Base-by-base conservation (phyloP, 2,888 invertebrate species). In the Drosophila austrosaltans region DNA sequence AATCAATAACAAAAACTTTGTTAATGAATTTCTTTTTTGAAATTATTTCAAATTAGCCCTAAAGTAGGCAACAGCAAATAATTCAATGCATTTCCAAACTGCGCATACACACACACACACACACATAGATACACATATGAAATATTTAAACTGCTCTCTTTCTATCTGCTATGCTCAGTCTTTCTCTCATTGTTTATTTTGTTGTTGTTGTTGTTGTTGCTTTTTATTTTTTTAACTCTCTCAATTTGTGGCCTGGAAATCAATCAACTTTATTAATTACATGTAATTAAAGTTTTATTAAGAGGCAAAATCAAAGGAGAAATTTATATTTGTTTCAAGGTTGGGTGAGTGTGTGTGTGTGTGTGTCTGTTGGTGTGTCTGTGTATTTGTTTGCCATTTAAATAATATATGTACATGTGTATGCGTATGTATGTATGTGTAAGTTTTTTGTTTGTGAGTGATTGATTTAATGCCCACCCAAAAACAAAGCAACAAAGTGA, bases 281-380 rank as follows among this genome's bases (percentile, higher is more conserved):
- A 82, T 72, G 79, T 87, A 82, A 82, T 82, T 82, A 87, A 82
- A 84, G 77, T 84, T 82, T 81, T 81, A 82, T 82, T 87, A 87
- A 82, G 70, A 86, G 79, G 58, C 56, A 61, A 44, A 73, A 42
- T 48, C 1, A 54, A 57, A 62, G 68, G 42, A 53, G 63, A 56
- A 60, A 22, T 44, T 54, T 72, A 65, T 63, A 71, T 62, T 74
- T 81, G 54, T 76, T 81, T 87, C 83, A 86, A 86, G 83, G 87
- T 87, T 82, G 83, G 62, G 42, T 12, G 30, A 48, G 63, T 76
- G 60, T 60, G 72, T 22, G 64, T 36, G 60, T 54, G 57, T 39
- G 53, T 53, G 74, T 65, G 71, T 65, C 42, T 54, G 72, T 57
- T 2, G 2, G 28, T 28, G 28, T 4, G 28, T 28, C 28, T 28